Conservation (phyloP, 2,888 invertebrate species). For the Tryphoninae sp. region DNA sequence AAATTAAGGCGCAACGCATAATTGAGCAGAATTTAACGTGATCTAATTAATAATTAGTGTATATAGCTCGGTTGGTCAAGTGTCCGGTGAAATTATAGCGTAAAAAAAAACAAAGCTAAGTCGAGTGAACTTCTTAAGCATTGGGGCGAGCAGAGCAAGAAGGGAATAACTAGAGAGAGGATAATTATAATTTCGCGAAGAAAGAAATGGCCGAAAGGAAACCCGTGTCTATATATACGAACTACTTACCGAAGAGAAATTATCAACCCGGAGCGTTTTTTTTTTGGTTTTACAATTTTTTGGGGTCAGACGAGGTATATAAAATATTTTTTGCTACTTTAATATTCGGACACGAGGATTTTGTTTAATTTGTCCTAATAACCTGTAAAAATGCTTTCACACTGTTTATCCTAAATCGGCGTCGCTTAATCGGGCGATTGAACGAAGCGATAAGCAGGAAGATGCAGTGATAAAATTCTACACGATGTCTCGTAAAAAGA, state of each 20-base stretch:
- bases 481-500: neutral
- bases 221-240: neutral
- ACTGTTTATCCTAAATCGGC: constrained; percentile 31
- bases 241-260: constrained; percentile 24
- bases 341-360: constrained; percentile 16
- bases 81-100: neutral
- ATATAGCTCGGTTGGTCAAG: neutral
- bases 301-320: neutral
- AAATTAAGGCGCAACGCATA: neutral
- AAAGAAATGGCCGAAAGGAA: neutral
- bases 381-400: neutral
- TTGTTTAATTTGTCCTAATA: neutral
- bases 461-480: neutral
- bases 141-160: neutral
- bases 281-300: neutral
- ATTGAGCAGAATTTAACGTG: too few relatives aligned
- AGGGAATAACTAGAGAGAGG: neutral
- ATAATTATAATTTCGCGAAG: neutral
- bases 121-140: constrained; percentile 4
- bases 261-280: neutral
- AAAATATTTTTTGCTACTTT: neutral
- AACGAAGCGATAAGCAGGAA: constrained; percentile 1
- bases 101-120: neutral
- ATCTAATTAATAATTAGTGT: neutral
- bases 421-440: constrained; percentile 38